These are phyloP conservation scores for Ectemnius cavifrons DNA, from an alignment of 2,888 invertebrate species.

Conservation along the genomic window DNA sequence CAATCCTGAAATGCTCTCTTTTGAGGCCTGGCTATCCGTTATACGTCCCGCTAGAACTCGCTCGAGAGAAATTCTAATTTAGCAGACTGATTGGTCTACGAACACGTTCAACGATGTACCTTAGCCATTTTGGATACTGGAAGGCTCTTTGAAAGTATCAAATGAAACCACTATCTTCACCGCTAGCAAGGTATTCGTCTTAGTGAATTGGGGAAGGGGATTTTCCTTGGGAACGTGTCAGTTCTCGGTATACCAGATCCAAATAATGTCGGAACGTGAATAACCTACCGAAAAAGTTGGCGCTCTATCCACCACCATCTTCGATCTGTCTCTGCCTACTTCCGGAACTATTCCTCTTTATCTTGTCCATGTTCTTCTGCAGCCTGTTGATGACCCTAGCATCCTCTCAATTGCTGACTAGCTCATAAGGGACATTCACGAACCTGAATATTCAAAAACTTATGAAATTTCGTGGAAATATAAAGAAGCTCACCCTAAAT, in stretches of 20 bases:
- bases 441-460: no score
- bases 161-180: conserved; percentile 49
- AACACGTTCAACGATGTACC: no score
- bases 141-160: conserved; percentile 25
- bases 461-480: no score
- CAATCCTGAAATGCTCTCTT: no score
- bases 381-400: conserved; percentile 29
- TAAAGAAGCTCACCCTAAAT: no score
- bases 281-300: conserved; percentile 54
- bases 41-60: no score
- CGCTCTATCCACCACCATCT: conserved; percentile 41
- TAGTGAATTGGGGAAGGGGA: conserved; percentile 51
- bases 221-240: conserved; percentile 53
- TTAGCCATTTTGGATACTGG: no score
- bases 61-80: no score
- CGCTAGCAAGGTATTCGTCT: conserved; percentile 44
- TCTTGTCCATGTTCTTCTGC: conserved; percentile 11
- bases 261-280: conserved; percentile 63
- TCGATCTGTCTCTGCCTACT: conserved; percentile 34
- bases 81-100: no score
- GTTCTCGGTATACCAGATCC: conserved; percentile 54
- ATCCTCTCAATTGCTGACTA: conserved; percentile 12
- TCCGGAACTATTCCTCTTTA: conserved; percentile 12
- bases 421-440: neutral
- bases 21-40: no score